Evolutionary conservation across 2,888 invertebrate genomes (phyloP).

Genomic region (Girardia tigrina): DNA sequence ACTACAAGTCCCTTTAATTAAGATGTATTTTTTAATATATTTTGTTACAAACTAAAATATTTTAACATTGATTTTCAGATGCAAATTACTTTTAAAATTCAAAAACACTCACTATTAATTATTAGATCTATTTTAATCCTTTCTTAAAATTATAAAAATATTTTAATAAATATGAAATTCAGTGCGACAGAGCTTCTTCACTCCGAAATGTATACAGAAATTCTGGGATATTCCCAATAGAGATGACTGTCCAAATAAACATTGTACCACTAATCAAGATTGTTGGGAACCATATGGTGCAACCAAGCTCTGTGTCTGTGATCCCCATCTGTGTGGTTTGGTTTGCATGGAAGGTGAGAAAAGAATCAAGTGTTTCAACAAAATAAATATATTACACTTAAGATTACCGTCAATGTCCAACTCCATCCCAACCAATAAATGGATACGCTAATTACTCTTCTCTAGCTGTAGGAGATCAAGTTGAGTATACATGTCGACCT

Average conservation of each 20-base stretch:
- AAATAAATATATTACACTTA: neutral
- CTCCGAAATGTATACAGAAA: neutral
- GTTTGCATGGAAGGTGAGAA: constrained; percentile 29
- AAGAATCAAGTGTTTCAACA: neutral
- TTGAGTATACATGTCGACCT: neutral
- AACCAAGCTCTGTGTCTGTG: constrained; percentile 29
- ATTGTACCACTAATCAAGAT: neutral
- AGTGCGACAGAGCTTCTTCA: no score
- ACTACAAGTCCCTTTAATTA: no score
- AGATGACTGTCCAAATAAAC: neutral
- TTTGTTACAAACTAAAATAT: no score
- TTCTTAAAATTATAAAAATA: no score
- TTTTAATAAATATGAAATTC: no score
- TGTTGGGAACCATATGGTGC: constrained; percentile 25
- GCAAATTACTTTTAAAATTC: no score
- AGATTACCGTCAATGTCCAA: neutral
- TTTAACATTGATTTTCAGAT: no score
- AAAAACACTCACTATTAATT: no score
- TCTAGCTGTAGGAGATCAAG: neutral
- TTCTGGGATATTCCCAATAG: neutral
- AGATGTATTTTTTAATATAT: no score
- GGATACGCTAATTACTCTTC: constrained; percentile 14
- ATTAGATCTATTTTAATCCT: no score
- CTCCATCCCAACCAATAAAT: neutral
- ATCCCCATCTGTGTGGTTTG: constrained; percentile 29